Evolutionary conservation across 2,888 invertebrate genomes (phyloP).

Genomic region (Epistrophe eligans): DNA sequence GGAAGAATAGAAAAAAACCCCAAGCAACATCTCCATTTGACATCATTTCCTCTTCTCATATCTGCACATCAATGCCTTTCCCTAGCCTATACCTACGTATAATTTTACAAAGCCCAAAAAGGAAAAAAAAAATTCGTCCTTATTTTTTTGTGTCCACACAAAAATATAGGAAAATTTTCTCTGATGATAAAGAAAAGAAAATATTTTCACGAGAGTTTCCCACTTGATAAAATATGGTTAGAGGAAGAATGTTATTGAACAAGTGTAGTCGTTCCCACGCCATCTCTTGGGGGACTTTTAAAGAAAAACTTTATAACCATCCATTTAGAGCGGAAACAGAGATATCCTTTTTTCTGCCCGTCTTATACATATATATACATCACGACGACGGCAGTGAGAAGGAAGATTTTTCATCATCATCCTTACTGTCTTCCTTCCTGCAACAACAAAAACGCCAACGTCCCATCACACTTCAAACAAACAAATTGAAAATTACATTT

Average conservation of each 20-base stretch:
- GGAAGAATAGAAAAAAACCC: slow-evolving; percentile 17
- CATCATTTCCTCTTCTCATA: slow-evolving; percentile 33
- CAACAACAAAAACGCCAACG: neutral
- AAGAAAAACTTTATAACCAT: slow-evolving; percentile 55
- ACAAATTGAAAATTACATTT: slow-evolving; percentile 68
- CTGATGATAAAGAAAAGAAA: slow-evolving; percentile 62
- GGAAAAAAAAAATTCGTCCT: slow-evolving; percentile 15
- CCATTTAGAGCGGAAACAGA: slow-evolving; percentile 61
- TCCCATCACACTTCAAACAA: slow-evolving; percentile 41
- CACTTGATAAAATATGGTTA: neutral
- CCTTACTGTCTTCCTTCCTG: neutral
- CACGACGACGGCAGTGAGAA: neutral
- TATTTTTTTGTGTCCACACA: slow-evolving; percentile 18
- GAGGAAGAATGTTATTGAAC: slow-evolving; percentile 27
- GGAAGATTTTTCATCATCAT: neutral
- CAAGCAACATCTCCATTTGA: slow-evolving; percentile 20
- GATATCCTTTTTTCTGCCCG: slow-evolving; percentile 50
- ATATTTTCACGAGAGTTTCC: slow-evolving; percentile 64
- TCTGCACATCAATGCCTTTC: slow-evolving; percentile 34
- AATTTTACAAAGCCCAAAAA: slow-evolving; percentile 42
- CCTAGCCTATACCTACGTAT: neutral
- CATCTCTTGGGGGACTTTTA: slow-evolving; percentile 54
- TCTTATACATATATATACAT: neutral
- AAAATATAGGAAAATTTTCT: slow-evolving; percentile 33
- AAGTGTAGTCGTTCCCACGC: slow-evolving; percentile 65